These are phyloP conservation scores for Aphelenchoides bicaudatus DNA, from an alignment of 2,888 invertebrate genomes.

Conservation along the genomic window DNA sequence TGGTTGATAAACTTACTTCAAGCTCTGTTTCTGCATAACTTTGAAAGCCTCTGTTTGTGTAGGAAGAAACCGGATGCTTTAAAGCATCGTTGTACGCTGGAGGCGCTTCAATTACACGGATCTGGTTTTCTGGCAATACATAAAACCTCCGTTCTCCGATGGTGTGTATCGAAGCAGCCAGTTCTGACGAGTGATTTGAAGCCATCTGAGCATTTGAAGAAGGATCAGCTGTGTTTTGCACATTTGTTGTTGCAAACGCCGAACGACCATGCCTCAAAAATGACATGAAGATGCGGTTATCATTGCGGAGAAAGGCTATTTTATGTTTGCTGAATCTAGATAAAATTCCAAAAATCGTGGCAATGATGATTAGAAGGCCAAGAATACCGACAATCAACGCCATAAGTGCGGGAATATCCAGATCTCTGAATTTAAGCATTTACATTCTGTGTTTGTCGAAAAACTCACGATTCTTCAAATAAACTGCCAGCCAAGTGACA, in stretches of 20 bases:
- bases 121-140: constrained; percentile 44
- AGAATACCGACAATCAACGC: not conserved
- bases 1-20: not conserved
- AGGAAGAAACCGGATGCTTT: not conserved
- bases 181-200: constrained; percentile 22
- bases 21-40: not conserved
- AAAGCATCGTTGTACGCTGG: constrained; percentile 43
- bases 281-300: not conserved
- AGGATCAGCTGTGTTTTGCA: not conserved
- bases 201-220: constrained; percentile 20
- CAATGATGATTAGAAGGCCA: not conserved
- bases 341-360: constrained; percentile 8
- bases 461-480: not conserved
- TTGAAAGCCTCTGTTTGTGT: not conserved
- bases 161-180: constrained; percentile 43
- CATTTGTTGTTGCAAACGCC: not conserved
- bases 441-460: not conserved
- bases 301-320: not conserved
- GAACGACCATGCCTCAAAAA: not conserved
- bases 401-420: no score
- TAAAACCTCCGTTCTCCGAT: constrained; percentile 56
- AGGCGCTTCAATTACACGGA: constrained; percentile 55
- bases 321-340: not conserved
- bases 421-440: no score
- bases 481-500: not conserved